These are phyloP conservation scores for Tridacna gigas DNA, from an alignment of 2,888 invertebrate species.

Conservation along the genomic window DNA sequence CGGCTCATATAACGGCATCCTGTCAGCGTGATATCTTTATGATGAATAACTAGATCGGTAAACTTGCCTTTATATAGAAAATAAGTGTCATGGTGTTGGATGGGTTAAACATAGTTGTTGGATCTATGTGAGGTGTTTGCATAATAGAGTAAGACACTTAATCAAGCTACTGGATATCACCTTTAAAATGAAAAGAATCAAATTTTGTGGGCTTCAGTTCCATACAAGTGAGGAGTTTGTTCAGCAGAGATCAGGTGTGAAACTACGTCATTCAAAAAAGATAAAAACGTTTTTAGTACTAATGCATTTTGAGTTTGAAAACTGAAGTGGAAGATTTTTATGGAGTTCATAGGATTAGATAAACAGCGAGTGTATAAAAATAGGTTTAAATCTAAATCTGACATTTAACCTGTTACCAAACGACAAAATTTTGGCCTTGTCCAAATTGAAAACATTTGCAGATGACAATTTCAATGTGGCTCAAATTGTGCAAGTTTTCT, in stretches of 20 bases:
- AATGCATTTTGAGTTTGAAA: constrained; percentile 12
- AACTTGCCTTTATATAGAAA: constrained; percentile 12
- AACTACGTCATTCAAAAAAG: constrained; percentile 27
- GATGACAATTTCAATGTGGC: too few species aligned
- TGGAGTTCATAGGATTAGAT: constrained; percentile 10
- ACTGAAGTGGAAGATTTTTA: constrained; percentile 8
- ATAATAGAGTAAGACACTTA: constrained; percentile 9
- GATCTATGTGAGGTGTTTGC: constrained; percentile 14
- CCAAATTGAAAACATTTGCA: too few species aligned
- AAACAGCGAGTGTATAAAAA: background rate
- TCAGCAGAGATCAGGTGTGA: constrained; percentile 2
- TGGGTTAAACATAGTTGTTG: background rate
- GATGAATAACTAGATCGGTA: constrained; percentile 32
- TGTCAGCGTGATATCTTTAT: constrained; percentile 37
- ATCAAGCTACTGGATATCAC: background rate
- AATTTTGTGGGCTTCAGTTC: constrained; percentile 16
- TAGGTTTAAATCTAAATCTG: too few species aligned
- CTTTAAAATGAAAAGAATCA: background rate
- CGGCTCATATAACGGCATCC: constrained; percentile 39
- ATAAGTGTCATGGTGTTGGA: constrained; percentile 21
- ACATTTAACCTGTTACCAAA: too few species aligned
- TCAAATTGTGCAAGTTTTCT: too few species aligned
- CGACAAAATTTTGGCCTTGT: too few species aligned
- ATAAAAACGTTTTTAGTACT: constrained; percentile 10
- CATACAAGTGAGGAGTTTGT: constrained; percentile 1